A percentile compares a stretch with the other conserved stretches of the same genome.
phyloP scores from a whole-genome alignment of 2,113 vertebrate species.

The Podocnemis expansa region DNA sequence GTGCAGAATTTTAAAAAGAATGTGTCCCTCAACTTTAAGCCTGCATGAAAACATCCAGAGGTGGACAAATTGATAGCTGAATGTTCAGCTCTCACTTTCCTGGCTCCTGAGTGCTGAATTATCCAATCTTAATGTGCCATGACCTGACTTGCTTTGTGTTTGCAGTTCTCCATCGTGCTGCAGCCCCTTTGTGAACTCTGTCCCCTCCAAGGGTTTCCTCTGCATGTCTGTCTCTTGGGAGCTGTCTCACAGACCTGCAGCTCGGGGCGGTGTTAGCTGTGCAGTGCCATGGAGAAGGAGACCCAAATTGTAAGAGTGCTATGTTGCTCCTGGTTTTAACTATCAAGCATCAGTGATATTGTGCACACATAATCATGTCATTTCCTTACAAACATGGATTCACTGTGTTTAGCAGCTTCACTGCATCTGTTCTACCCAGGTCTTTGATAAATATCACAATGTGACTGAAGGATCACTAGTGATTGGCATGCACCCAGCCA shows the following conservation, averaged over 20 bases:
- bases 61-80: background rate
- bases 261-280: background rate
- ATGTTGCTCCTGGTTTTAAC: background rate
- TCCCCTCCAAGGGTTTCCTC: fast-evolving
- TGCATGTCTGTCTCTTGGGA: background rate
- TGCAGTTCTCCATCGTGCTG: fast-evolving
- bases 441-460: background rate
- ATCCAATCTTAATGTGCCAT: fast-evolving
- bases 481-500: background rate
- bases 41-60: background rate
- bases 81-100: background rate
- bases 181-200: fast-evolving
- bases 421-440: fast-evolving
- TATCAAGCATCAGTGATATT: background rate
- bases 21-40: background rate
- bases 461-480: background rate
- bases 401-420: background rate
- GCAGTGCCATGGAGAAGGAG: fast-evolving
- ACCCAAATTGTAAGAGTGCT: fast-evolving
- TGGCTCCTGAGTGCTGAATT: background rate
- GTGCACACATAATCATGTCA: fast-evolving
- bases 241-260: fast-evolving
- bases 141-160: background rate
- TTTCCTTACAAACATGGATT: background rate
- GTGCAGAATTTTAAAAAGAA: background rate